These are phyloP conservation scores for Alethe diademata DNA, from an alignment of 2,113 vertebrate genomes.

Conservation along the genomic window DNA sequence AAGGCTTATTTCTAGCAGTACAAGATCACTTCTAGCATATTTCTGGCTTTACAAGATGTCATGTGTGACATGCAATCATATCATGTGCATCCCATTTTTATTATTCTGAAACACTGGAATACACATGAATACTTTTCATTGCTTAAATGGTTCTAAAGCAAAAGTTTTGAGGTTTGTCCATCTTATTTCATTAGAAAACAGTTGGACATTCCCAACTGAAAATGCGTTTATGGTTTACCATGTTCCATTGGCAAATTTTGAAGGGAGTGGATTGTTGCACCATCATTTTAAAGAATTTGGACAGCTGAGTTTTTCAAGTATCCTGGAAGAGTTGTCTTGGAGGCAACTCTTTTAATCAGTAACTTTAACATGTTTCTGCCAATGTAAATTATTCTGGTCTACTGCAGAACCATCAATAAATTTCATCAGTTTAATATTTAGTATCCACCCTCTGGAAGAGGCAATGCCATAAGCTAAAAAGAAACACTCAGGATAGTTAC, in stretches of 20 bases:
- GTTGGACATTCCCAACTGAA: background rate
- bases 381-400: background rate
- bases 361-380: background rate
- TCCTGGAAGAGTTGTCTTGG: background rate
- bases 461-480: background rate
- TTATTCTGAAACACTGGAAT: background rate
- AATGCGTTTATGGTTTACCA: background rate
- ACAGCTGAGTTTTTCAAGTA: background rate
- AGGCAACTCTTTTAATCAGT: background rate
- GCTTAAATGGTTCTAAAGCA: background rate
- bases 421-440: background rate
- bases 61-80: background rate
- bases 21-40: background rate
- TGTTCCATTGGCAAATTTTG: background rate
- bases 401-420: background rate
- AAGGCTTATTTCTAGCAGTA: background rate
- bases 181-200: background rate
- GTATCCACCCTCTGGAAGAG: background rate
- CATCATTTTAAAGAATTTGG: background rate
- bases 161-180: background rate
- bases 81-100: background rate
- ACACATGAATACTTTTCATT: background rate
- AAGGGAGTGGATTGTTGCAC: background rate
- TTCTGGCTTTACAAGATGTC: background rate
- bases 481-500: background rate